Evolutionary conservation across 2,797 vertebrate genomes (phyloP), one percentile per base, ranked within the genome.

Genomic region (Micrastur ruficollis): DNA sequence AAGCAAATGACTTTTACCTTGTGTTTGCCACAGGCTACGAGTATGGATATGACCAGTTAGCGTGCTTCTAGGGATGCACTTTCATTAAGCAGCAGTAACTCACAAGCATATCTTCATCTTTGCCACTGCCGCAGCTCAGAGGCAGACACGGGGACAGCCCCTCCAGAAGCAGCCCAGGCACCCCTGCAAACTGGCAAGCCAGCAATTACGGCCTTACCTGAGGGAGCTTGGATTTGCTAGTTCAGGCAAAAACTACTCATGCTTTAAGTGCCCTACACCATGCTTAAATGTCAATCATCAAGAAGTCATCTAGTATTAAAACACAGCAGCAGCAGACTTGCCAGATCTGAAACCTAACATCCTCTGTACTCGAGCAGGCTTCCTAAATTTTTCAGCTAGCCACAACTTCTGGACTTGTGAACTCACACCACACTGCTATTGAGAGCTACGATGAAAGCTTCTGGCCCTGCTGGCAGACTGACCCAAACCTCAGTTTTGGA

Each of bases 41-140:
- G 25, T 3, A 50, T 2, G 14, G 55, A 6, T n/a, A 16, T 4
- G 2, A 25, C 34, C 56, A 70, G 61, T 3, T 0, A 14, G 42
- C 23, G 11, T 3, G 2, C 19, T 34, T 29, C 31, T 53, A 21
- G 56, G 49, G 16, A 12, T 18, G 7, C 21, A 29, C 12, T 32
- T 8, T 2, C 12, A 32, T 7, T 15, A 27, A 18, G 63, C 49
- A 58, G 66, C 63, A 31, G 50, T 38, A 75, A 2, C 23, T 40
- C 49, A 3, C 17, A 9, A 36, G 52, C 32, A 12, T 2, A 2
- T 49, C 36, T 42, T 19, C n/a, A 42, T 7, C 14, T 9, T 6
- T 15, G 23, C 15, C 49, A 5, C 32, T 8, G 3, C n/a, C 18
- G 29, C 1, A 36, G 42, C 55, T 70, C 81, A 49, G 67, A 25